These are phyloP conservation scores for Cyrtorhinus lividipennis DNA, from an alignment of 1,140 invertebrate species.

Conservation along the genomic window DNA sequence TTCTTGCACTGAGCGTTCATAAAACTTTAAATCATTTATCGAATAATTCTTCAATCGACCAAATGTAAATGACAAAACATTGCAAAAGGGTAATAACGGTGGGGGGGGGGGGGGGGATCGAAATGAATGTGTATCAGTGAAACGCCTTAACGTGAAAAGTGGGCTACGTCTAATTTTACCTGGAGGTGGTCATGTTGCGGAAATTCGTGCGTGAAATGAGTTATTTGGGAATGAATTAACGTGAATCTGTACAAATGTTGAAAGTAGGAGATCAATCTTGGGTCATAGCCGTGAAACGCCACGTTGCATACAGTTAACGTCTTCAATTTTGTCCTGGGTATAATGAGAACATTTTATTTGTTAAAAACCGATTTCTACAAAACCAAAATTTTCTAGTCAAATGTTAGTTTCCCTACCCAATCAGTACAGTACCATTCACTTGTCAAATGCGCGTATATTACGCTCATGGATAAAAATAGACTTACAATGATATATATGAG, in stretches of 20 bases:
- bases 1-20: not conserved
- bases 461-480: not conserved
- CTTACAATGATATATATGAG: not conserved
- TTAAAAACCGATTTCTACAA: not conserved
- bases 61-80: not conserved
- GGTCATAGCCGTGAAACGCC: not conserved
- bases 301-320: constrained; percentile 12
- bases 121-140: no score
- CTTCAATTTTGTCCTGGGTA: not conserved
- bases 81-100: not conserved
- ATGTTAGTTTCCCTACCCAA: not conserved
- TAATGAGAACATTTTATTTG: not conserved
- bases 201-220: constrained; percentile 11
- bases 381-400: not conserved
- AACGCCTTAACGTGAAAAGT: not conserved
- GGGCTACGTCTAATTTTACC: not conserved
- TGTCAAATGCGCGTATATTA: not conserved
- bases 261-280: constrained; percentile 13
- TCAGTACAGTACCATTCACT: not conserved
- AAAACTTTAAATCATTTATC: not conserved
- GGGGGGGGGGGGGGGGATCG: no score
- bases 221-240: constrained; percentile 13
- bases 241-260: constrained; percentile 13
- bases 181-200: constrained; percentile 13
- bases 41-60: not conserved